A percentile compares a stretch with the other conserved stretches of the same genome.
These are phyloP conservation scores for Cebus imitator DNA, from an alignment of 2,113 vertebrate species.

Conservation along the genomic window DNA sequence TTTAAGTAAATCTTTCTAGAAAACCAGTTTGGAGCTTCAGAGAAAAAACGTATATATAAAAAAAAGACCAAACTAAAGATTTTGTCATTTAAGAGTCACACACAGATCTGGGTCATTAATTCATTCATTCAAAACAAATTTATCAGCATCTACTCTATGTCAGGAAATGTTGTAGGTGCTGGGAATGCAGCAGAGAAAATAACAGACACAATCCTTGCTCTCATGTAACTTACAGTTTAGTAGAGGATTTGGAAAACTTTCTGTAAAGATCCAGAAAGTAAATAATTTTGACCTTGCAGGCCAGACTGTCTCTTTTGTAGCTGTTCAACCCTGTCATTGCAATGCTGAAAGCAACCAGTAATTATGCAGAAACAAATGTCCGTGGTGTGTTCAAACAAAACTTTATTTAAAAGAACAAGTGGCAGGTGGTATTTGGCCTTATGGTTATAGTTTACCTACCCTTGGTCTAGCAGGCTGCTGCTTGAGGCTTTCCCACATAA, in stretches of 20 bases:
- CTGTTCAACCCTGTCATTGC: not conserved
- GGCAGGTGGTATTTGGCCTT: not conserved
- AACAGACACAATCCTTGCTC: fast-evolving
- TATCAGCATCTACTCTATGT: not conserved
- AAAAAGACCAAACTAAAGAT: not conserved
- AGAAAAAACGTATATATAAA: not conserved
- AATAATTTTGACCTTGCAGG: not conserved
- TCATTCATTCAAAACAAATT: not conserved
- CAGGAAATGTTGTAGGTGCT: not conserved
- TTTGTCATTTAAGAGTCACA: not conserved
- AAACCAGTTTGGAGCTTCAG: not conserved
- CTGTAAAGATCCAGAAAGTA: not conserved
- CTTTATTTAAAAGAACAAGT: not conserved
- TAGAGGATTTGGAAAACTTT: not conserved
- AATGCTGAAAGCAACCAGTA: not conserved
- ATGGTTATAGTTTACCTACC: not conserved
- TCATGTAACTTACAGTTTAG: not conserved
- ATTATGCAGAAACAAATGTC: not conserved
- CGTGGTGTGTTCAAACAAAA: not conserved
- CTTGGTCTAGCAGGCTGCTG: not conserved
- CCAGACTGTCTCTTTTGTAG: not conserved
- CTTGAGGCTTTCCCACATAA: not conserved
- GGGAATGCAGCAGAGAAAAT: not conserved
- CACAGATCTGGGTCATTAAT: not conserved
- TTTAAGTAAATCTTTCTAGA: not conserved